phyloP scores from a whole-genome alignment of 1,140 invertebrate species.

The Planococcus citri region DNA sequence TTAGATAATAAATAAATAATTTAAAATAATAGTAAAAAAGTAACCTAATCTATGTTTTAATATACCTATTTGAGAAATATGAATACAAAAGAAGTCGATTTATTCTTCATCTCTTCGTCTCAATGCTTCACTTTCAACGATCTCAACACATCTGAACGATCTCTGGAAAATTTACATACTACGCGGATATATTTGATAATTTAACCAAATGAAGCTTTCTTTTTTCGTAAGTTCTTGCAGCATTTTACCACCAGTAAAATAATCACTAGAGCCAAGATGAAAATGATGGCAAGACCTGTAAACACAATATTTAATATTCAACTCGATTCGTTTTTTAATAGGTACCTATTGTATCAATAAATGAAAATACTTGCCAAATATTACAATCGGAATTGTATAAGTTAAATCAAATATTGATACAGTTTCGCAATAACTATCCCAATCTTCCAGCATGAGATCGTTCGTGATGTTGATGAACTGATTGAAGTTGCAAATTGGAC shows the following conservation, averaged over 20 bases:
- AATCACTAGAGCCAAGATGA: not conserved
- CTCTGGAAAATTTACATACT: too few species aligned
- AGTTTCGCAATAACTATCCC: not conserved
- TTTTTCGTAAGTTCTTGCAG: not conserved
- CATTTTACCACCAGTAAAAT: conserved; percentile 1
- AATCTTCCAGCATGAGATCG: not conserved
- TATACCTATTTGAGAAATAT: too few species aligned
- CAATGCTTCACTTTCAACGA: too few species aligned
- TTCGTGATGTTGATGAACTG: conserved; percentile 9
- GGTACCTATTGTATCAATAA: too few species aligned
- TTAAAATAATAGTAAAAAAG: too few species aligned
- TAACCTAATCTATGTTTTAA: too few species aligned
- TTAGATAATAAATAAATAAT: too few species aligned
- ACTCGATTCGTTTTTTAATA: not conserved
- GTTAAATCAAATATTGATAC: not conserved
- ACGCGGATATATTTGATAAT: too few species aligned
- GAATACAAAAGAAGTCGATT: too few species aligned
- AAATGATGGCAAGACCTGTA: not conserved
- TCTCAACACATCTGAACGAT: too few species aligned
- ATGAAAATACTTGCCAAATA: not conserved
- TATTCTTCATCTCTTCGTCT: too few species aligned
- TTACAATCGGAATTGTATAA: not conserved
- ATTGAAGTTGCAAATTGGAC: not conserved
- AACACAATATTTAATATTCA: not conserved
- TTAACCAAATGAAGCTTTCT: too few species aligned